Evolutionary conservation across 2,113 vertebrate genomes (phyloP).

Genomic region (Ochotona curzoniae): DNA sequence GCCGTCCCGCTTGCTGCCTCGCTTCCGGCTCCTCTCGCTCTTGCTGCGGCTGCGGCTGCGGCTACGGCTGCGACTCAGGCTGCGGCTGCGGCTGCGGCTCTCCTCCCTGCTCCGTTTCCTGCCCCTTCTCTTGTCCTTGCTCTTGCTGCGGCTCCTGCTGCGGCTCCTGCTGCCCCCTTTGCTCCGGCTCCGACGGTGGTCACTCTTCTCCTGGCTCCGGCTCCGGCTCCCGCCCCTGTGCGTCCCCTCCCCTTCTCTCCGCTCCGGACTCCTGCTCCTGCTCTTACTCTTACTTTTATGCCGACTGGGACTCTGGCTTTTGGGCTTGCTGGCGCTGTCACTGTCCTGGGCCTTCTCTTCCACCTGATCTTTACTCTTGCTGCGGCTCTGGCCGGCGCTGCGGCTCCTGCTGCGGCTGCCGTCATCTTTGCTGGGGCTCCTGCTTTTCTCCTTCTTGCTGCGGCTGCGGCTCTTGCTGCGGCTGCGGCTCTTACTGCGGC

Average conservation of each 20-base stretch:
- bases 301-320: slow-evolving; percentile 86
- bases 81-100: slow-evolving; percentile 69
- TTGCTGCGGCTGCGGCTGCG: slow-evolving; percentile 84
- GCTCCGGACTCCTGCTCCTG: neutral
- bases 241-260: neutral
- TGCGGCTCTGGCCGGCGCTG: slow-evolving; percentile 84
- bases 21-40: slow-evolving; percentile 91
- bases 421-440: slow-evolving; percentile 88
- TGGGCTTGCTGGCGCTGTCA: slow-evolving; percentile 73
- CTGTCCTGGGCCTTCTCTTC: slow-evolving; percentile 85
- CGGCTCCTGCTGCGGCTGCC: slow-evolving; percentile 88
- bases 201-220: slow-evolving; percentile 83
- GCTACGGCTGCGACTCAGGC: slow-evolving; percentile 83
- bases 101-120: slow-evolving; percentile 88
- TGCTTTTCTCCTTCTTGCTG: slow-evolving; percentile 90
- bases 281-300: slow-evolving; percentile 82
- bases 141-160: slow-evolving; percentile 84
- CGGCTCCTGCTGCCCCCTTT: slow-evolving; percentile 82
- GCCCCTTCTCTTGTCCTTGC: slow-evolving; percentile 87
- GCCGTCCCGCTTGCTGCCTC: slow-evolving; percentile 90
- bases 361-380: slow-evolving; percentile 86
- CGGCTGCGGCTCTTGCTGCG: slow-evolving; percentile 88
- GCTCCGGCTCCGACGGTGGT: slow-evolving; percentile 83
- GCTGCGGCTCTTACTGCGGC: slow-evolving; percentile 90
- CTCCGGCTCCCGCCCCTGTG: slow-evolving; percentile 79